phyloP scores from a whole-genome alignment of 1,140 invertebrate species.

The Phthorimaea operculella region DNA sequence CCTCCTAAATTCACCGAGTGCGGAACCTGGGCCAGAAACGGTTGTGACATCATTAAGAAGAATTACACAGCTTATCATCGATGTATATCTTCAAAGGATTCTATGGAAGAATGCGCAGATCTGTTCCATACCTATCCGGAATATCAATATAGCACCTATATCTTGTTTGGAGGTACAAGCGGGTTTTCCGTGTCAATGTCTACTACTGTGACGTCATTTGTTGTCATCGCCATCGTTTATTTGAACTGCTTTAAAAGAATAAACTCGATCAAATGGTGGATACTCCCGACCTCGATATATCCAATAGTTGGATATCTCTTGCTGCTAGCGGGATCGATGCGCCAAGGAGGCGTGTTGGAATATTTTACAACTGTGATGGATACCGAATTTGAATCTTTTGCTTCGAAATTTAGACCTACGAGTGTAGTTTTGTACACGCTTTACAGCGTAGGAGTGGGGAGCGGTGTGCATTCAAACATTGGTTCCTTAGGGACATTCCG shows the following conservation, averaged over 20 bases:
- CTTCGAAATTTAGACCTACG: constrained; percentile 23
- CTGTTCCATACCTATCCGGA: constrained; percentile 44
- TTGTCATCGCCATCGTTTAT: constrained; percentile 30
- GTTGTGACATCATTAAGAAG: constrained; percentile 34
- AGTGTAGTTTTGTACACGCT: constrained; percentile 28
- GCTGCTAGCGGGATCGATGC: constrained; percentile 45
- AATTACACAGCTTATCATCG: constrained; percentile 49
- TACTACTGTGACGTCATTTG: constrained; percentile 24
- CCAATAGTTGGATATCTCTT: constrained; percentile 28
- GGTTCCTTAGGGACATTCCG: constrained; percentile 35
- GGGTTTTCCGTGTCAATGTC: constrained; percentile 22
- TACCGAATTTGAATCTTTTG: constrained; percentile 30
- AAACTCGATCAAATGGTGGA: constrained; percentile 30
- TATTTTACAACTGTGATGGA: constrained; percentile 40
- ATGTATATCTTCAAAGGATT: constrained; percentile 27
- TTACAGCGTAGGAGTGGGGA: constrained; percentile 32
- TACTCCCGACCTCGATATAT: constrained; percentile 22
- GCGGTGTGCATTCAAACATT: constrained; percentile 36
- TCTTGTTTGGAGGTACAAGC: too few relatives aligned
- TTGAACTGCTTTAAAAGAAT: constrained; percentile 37
- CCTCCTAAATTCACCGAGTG: constrained; percentile 45
- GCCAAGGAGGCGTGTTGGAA: constrained; percentile 43
- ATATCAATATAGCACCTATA: constrained; percentile 31
- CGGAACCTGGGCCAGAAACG: constrained; percentile 33
- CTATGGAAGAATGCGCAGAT: constrained; percentile 27